phyloP scores from a whole-genome alignment of 2,113 vertebrate species.

The Osmerus eperlanus region DNA sequence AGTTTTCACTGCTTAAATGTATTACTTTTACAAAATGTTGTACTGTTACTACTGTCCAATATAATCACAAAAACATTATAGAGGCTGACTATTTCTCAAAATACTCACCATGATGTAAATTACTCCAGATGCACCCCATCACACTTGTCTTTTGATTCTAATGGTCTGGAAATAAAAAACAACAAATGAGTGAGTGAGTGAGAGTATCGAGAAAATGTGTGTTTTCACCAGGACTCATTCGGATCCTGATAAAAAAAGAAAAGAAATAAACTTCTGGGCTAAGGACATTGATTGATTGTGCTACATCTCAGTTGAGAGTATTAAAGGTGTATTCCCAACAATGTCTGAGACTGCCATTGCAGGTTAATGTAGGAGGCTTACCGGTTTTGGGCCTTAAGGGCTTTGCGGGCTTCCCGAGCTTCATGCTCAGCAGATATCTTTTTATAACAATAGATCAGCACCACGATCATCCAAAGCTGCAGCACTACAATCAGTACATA shows the following conservation, averaged over 20 bases:
- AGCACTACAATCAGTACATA: slow-evolving; percentile 82
- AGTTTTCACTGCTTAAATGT: background rate
- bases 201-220: background rate
- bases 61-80: background rate
- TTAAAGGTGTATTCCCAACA: background rate
- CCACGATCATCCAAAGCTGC: slow-evolving; percentile 84
- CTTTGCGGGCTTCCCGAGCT: slow-evolving; percentile 58
- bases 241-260: background rate
- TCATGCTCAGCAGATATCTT: slow-evolving; percentile 81
- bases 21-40: too few species aligned
- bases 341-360: too few species aligned
- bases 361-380: slow-evolving; percentile 52
- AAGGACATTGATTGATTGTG: too few species aligned
- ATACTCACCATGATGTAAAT: slow-evolving; percentile 14
- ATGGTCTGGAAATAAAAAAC: slow-evolving; percentile 43
- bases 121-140: slow-evolving; percentile 64
- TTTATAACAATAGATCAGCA: slow-evolving; percentile 86
- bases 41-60: background rate
- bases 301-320: background rate
- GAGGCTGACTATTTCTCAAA: background rate
- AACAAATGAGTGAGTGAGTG: background rate
- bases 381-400: slow-evolving; percentile 60
- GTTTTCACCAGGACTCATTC: background rate
- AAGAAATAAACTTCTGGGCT: too few species aligned
- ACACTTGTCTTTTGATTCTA: slow-evolving; percentile 58